Conservation (phyloP, 2,113 vertebrate species). For the Galeopterus variegatus region DNA sequence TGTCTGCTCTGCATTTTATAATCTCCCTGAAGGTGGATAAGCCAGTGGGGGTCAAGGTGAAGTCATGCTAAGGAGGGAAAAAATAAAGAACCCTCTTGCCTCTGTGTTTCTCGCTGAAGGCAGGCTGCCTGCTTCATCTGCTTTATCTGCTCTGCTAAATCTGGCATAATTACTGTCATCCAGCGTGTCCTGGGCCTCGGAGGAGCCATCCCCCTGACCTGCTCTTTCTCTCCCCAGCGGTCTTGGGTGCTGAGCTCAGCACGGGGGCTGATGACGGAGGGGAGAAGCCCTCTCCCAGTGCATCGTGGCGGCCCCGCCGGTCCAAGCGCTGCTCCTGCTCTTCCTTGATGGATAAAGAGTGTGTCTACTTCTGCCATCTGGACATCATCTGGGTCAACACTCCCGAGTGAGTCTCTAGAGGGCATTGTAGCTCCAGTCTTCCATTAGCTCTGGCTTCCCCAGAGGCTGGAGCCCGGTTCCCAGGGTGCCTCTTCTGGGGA, state of each 20-base stretch:
- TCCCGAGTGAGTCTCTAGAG: conserved; percentile 94
- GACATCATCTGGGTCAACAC: conserved; percentile 99
- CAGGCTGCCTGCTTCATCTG: neutral
- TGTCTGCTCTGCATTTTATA: neutral
- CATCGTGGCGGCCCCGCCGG: conserved; percentile 86
- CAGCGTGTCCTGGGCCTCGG: neutral
- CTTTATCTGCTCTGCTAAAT: neutral
- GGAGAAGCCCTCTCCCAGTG: conserved; percentile 45
- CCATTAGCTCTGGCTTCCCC: neutral
- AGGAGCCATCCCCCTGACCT: neutral
- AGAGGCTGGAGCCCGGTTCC: neutral
- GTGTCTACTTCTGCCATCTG: conserved; percentile 99
- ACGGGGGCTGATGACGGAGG: neutral
- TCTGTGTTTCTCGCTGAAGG: neutral
- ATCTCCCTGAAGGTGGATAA: conserved; percentile 5
- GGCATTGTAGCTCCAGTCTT: conserved; percentile 67
- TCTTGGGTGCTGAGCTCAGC: conserved; percentile 76
- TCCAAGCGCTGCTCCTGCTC: conserved; percentile 97
- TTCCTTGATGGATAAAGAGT: conserved; percentile 96
- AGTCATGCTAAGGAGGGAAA: neutral
- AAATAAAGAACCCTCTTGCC: neutral
- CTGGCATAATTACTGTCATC: neutral
- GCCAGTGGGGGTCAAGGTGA: conserved; percentile 5
- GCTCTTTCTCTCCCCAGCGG: conserved; percentile 78
- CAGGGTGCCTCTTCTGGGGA: neutral